Evolutionary conservation across 2,797 vertebrate species (phyloP).

Genomic region (Myotis planiceps): DNA sequence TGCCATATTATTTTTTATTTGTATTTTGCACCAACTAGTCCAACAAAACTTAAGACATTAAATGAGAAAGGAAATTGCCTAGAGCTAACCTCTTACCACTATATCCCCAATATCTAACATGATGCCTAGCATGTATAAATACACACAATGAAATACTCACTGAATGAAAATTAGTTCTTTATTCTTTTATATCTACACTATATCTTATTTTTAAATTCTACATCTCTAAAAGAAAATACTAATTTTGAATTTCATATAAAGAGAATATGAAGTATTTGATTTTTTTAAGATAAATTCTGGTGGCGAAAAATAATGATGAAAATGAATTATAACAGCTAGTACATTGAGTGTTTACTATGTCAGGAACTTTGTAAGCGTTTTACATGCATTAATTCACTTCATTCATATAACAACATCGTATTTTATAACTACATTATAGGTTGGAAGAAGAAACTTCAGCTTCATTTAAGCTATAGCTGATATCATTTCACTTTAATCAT

Average conservation of each 20-base stretch:
- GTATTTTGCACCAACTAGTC: not conserved
- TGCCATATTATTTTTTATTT: conserved; percentile 11
- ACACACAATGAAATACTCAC: not conserved
- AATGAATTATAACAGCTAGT: not conserved
- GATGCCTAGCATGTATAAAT: not conserved
- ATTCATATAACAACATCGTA: not conserved
- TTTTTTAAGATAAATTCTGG: not conserved
- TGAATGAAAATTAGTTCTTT: not conserved
- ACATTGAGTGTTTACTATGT: not conserved
- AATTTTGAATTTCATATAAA: conserved; percentile 38
- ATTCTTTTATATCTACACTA: not conserved
- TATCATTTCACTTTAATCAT: not conserved
- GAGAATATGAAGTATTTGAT: not conserved
- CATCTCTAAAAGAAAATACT: not conserved
- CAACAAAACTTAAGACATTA: not conserved
- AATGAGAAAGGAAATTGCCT: not conserved
- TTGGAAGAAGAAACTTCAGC: conserved; percentile 16
- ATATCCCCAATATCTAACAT: not conserved
- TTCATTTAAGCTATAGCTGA: not conserved
- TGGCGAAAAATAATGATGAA: conserved; percentile 7
- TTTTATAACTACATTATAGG: not conserved
- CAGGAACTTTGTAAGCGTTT: not conserved
- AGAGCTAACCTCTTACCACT: not conserved
- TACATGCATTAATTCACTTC: not conserved
- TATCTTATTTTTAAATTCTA: not conserved